phyloP scores from a whole-genome alignment of 2,888 invertebrate genomes.

The Diarsia dahlii region DNA sequence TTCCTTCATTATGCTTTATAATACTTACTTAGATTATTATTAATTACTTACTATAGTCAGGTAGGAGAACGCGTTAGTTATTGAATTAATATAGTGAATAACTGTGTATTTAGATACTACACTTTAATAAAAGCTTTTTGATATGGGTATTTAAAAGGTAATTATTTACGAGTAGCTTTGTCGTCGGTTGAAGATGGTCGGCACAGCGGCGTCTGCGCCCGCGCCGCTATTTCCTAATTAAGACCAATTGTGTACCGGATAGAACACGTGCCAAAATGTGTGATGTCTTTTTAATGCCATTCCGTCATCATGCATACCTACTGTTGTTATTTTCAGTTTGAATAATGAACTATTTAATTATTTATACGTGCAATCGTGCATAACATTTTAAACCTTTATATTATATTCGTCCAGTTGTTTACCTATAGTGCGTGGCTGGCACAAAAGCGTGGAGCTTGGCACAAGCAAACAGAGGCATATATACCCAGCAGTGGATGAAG shows the following conservation, averaged over 20 bases:
- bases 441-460: too few species aligned
- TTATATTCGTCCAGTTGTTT: not conserved
- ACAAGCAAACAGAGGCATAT: too few species aligned
- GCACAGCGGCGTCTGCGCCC: slow-evolving; percentile 75
- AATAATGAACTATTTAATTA: slow-evolving; percentile 1
- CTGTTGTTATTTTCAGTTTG: slow-evolving; percentile 60
- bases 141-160: slow-evolving; percentile 19
- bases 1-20: not conserved
- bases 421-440: not conserved
- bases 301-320: slow-evolving; percentile 76
- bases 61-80: too few species aligned
- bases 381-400: too few species aligned
- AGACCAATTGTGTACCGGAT: slow-evolving; percentile 89
- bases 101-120: slow-evolving; percentile 7
- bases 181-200: slow-evolving; percentile 70
- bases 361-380: slow-evolving; percentile 3
- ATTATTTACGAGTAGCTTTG: slow-evolving; percentile 48
- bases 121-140: slow-evolving; percentile 7
- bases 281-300: slow-evolving; percentile 82
- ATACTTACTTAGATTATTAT: not conserved
- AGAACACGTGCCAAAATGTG: slow-evolving; percentile 89
- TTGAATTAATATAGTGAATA: not conserved
- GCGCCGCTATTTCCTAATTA: slow-evolving; percentile 89
- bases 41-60: not conserved
- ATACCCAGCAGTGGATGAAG: too few species aligned